Percentiles rank a stretch among this genome's conserved stretches.
Evolutionary conservation across 30 jellyfish, hydroid and myxozoan species (phyloP).

Genomic region (Nemopilema nomurai): DNA sequence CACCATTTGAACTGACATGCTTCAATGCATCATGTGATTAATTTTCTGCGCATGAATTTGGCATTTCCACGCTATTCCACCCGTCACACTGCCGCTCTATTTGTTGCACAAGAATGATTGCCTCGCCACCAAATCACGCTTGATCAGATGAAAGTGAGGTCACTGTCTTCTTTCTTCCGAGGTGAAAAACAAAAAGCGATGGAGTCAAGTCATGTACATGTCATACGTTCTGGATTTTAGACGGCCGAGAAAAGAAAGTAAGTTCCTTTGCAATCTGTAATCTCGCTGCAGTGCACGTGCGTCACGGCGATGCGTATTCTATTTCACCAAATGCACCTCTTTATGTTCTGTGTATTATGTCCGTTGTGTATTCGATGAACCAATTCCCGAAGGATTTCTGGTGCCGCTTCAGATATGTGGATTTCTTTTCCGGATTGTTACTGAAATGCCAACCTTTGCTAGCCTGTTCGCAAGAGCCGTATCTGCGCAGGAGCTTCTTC

Average conservation of each 20-base stretch:
- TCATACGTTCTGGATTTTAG: slow-evolving; percentile 87
- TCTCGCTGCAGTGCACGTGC: no score
- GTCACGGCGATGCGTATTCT: no score
- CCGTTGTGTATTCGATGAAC: no score
- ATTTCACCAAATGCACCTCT: no score
- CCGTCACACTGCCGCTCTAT: background rate
- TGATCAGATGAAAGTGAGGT: background rate
- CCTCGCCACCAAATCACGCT: background rate
- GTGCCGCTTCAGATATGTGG: no score
- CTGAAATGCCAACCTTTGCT: no score
- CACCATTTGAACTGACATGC: background rate
- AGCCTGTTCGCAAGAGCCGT: no score
- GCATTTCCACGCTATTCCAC: background rate
- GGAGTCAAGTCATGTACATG: slow-evolving; percentile 99
- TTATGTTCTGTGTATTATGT: no score
- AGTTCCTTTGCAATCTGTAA: slow-evolving; percentile 2
- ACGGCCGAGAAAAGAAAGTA: slow-evolving; percentile 30
- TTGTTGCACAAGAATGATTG: background rate
- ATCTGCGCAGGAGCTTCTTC: no score
- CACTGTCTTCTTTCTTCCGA: slow-evolving; percentile 4
- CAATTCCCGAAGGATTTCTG: no score
- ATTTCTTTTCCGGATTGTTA: no score
- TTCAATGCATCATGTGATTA: background rate
- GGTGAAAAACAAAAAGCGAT: slow-evolving; percentile 90
- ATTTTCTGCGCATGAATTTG: background rate